Evolutionary conservation across 2,113 vertebrate species (phyloP), one percentile per base, ranked within the genome.

Genomic region (Dasyprocta punctata): DNA sequence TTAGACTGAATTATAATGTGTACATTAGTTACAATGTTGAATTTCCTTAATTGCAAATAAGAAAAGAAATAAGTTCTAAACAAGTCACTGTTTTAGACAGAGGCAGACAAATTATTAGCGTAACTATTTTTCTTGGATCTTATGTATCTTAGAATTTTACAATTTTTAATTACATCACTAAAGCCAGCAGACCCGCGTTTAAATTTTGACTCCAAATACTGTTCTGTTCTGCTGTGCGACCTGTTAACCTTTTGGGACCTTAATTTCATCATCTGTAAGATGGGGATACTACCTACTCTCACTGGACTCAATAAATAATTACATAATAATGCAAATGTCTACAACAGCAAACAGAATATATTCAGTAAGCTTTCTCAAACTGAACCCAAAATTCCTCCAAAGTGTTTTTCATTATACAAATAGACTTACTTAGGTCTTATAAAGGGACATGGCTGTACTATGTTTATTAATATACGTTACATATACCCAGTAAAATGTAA

Each of bases 221-320:
- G 9, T n/a, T 83, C 41, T 89, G 65, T 78, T 90, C 20, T 24
- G 20, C n/a, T 36, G 47, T 54, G 28, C 54, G 96, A 65, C 13
- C 33, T 78, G 87, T 24, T 84, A 61, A 90, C 54, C n/a, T 77
- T 69, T 28, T 54, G 38, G 4, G 19, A 88, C 49, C 56, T 71
- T 86, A 83, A 84, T 95, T 89, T 96, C 33, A 88, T 71, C 77
- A 96, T 85, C 14, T 52, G 1, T 41, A 67, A 77, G 26, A 83
- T 54, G 26, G 33, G 14, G 89, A 30, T 65, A 77, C 19, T 4
- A 85, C 11, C 61, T 83, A 88, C 28, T 54, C 38, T 56, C 49
- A 36, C 0, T 82, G 17, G 22, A 81, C 71, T 41, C 17, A 26
- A 26, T 61, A 91, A 77, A 92, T 36, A 83, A 89, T 54, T 93